Evolutionary conservation across 2,113 vertebrate species (phyloP), one percentile per base, ranked within the genome.

Genomic region (Coracopsis vasa): DNA sequence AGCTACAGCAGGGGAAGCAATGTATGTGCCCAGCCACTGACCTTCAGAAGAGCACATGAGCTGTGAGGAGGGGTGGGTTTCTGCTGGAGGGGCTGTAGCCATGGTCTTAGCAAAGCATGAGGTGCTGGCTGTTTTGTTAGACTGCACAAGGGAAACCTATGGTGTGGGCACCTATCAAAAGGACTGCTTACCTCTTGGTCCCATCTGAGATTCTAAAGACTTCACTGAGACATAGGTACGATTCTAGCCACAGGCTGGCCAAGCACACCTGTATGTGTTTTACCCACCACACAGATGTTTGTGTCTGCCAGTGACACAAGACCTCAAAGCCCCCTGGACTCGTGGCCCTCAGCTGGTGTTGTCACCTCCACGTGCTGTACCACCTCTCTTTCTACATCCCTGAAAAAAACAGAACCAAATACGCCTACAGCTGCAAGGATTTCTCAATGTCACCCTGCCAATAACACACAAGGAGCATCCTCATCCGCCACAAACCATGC

Each of bases 341-440:
- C 5, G 1, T 6, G 12, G 31, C 41, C 28, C 24, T 60, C 27
- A 15, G 51, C 20, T 1, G 1, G 11, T 35, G 74, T 35, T 2
- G 1, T n/a, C 58, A 39, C 24, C 37, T 28, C 41, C 31, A 47
- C 1, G 0, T 35, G 62, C 66, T 75, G 48, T 1, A 0, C 71
- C 1, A 0, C 31, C 28, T 54, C 28, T 87, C 50, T 79, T 74
- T 69, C 60, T 44, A 41, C n/a, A 56, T 45, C 10, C 48, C 21
- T 47, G 50, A 11, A 67, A 74, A 67, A 25, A 56, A 10, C 16
- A 10, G 4, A 64, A 29, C 16, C 15, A 61, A 54, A 65, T 28
- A 37, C 0, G 7, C 54, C 94, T 87, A 42, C 80, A 67, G 73
- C 80, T 92, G 77, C 65, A 66, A 23, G 44, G 13, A 20, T 45